phyloP scores from a whole-genome alignment of 1,140 invertebrate genomes.

The Gryllus bimaculatus region DNA sequence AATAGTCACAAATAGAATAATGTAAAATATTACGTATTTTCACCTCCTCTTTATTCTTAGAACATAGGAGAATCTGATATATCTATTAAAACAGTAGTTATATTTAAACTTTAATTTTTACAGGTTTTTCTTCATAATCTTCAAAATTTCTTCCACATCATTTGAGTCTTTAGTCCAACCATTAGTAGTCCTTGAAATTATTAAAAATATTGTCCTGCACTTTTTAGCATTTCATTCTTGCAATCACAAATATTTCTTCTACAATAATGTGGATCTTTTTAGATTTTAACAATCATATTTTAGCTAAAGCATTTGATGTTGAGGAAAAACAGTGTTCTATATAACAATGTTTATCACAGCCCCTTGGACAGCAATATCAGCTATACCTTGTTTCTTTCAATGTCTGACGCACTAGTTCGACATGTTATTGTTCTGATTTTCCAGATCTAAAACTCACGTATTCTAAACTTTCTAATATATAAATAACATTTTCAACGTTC shows the following conservation, averaged over 20 bases:
- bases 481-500: not conserved
- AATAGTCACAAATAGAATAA: not conserved
- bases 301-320: conserved; percentile 5
- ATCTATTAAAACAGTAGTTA: conserved; percentile 1
- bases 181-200: not conserved
- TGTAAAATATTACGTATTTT: conserved; percentile 2
- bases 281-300: conserved; percentile 3
- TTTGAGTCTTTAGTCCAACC: not conserved
- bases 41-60: not conserved
- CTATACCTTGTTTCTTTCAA: not conserved
- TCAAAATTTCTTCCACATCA: not conserved
- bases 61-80: conserved; percentile 5
- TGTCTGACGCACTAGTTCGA: not conserved
- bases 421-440: not conserved
- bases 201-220: conserved; percentile 5
- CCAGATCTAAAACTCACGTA: not conserved
- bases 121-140: not conserved
- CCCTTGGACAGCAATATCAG: not conserved
- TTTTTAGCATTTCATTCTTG: not conserved
- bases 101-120: not conserved
- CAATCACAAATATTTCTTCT: not conserved
- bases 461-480: not conserved
- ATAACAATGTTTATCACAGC: not conserved
- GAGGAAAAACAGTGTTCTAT: not conserved
- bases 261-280: conserved; percentile 1